Evolutionary conservation across 2,888 invertebrate genomes (phyloP).

Genomic region (Branchipolynoe longqiensis): DNA sequence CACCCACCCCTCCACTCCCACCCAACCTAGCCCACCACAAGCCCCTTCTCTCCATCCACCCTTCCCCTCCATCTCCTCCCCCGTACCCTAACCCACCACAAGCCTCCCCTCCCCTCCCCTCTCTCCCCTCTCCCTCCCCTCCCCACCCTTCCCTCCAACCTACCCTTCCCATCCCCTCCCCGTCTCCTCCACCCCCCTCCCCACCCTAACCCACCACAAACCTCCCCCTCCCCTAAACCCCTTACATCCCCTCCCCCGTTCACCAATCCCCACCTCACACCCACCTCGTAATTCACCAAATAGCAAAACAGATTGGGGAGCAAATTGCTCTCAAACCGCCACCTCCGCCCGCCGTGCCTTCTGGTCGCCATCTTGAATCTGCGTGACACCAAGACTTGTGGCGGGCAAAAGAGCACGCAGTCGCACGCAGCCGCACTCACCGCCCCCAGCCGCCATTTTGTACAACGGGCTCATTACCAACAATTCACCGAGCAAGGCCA

Average conservation of each 20-base stretch:
- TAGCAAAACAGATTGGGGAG: too few species aligned
- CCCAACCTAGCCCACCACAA: not conserved
- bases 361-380: too few species aligned
- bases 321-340: too few species aligned
- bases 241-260: not conserved
- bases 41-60: too few species aligned
- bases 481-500: too few species aligned
- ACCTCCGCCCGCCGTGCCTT: too few species aligned
- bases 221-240: not conserved
- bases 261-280: not conserved
- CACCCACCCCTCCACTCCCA: not conserved
- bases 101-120: not conserved
- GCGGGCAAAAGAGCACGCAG: too few species aligned
- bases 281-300: too few species aligned
- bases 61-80: not conserved
- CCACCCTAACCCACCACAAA: not conserved
- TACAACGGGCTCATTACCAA: too few species aligned
- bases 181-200: not conserved
- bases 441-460: too few species aligned
- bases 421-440: too few species aligned
- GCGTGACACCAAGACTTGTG: too few species aligned
- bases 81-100: not conserved
- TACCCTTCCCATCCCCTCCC: not conserved
- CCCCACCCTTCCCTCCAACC: not conserved
- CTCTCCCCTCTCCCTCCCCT: not conserved